phyloP scores from a whole-genome alignment of 2,797 vertebrate species.

The Leucoraja ocellata region DNA sequence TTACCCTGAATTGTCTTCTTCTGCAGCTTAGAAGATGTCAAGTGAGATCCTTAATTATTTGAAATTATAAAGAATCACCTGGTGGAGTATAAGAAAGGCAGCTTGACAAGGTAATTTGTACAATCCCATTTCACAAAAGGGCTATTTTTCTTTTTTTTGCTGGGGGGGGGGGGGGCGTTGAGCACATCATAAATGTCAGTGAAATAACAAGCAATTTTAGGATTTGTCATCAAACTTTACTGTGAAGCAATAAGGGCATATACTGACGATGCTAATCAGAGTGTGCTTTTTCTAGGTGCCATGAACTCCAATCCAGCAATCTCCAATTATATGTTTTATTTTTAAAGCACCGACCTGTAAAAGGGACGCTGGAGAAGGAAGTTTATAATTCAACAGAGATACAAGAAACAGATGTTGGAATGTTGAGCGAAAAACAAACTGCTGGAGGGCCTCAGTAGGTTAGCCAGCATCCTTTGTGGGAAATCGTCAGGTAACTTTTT shows the following conservation, averaged over 20 bases:
- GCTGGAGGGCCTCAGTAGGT: no score
- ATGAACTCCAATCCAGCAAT: not conserved
- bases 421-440: no score
- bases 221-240: not conserved
- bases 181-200: not conserved
- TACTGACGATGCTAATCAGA: not conserved
- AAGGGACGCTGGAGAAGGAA: not conserved
- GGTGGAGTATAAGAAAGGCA: not conserved
- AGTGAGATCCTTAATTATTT: not conserved
- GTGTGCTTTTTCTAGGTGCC: not conserved
- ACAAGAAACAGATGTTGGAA: no score
- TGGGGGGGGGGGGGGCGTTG: no score
- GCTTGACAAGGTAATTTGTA: not conserved
- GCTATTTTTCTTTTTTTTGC: not conserved
- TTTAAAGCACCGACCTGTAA: not conserved
- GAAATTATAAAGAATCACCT: not conserved
- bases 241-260: not conserved
- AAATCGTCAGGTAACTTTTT: no score
- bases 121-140: not conserved
- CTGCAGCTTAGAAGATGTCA: not conserved
- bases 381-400: not conserved
- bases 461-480: no score
- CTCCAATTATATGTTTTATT: not conserved
- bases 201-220: no score
- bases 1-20: not conserved